Evolutionary conservation across 1,140 invertebrate species (phyloP), one percentile per base, ranked within the genome.

Genomic region (Papilio dardanus): DNA sequence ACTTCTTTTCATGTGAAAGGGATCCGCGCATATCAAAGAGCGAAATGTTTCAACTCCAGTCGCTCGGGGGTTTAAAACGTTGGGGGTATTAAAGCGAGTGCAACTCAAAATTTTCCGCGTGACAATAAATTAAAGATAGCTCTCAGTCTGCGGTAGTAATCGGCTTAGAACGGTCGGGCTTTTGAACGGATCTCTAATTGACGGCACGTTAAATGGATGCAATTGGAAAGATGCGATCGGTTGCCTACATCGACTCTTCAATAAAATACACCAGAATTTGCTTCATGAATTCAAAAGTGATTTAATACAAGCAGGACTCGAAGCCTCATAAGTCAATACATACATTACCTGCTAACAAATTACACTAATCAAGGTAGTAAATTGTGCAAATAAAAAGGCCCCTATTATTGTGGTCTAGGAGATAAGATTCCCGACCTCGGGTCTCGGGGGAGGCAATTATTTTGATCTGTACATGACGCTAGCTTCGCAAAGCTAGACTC

Each of bases 41-140:
- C 62, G 77, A 58, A 73, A 33, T 14, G 54, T 62, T 62, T 62
- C 54, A 30, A 30, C 54, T 62, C 10, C 54, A 62, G 54, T 62
- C 62, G 62, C 14, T 65, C 67, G 37, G 24, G 16, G 35, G 35
- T 37, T 37, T 37, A 37, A 37, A 37, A 37, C 35, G 35, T 37
- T 37, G 35, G 35, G 21, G 58, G 21, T 58, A 12, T 28, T 66
- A 62, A 31, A 75, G 46, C 69, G 74, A 58, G 74, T 28, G 66
- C 30, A 66, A 67, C 73, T 75, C 77, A 75, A 77, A 81, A 77
- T 79, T 79, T 79, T 75, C 71, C 67, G 67, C 75, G 50, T 74
- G 68, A 79, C 79, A 71, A 79, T 81, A 83, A 83, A 81, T 83
- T 81, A 78, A 75, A 79, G 77, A 78, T 75, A 54, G 75, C 75